A percentile compares a stretch with the other conserved stretches of the same genome.
Conservation (phyloP, 2,113 vertebrate species). For the Candoia aspera region DNA sequence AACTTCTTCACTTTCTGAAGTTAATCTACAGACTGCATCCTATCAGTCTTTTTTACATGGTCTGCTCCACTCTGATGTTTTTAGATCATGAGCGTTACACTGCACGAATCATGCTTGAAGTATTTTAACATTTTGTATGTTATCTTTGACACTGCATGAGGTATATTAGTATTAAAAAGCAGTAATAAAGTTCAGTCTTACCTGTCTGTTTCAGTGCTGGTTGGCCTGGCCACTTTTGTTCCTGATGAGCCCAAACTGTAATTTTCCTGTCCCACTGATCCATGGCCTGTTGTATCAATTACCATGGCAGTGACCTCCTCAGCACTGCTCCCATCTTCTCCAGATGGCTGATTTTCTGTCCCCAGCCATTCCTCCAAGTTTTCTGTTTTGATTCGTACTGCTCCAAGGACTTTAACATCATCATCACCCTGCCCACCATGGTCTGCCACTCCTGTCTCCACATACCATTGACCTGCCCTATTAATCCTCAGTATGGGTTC, state of each 20-base stretch:
- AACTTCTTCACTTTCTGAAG: not conserved
- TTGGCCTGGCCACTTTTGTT: conserved; percentile 83
- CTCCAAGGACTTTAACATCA: conserved; percentile 80
- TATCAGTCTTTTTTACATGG: not conserved
- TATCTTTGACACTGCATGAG: not conserved
- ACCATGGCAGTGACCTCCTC: conserved; percentile 91
- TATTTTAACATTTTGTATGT: not conserved
- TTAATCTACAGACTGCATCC: not conserved
- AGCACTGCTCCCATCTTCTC: conserved; percentile 86
- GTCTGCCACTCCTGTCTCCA: conserved; percentile 86
- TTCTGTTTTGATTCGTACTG: conserved; percentile 91
- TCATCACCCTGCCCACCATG: conserved; percentile 79
- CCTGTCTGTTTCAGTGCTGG: conserved; percentile 94
- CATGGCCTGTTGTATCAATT: conserved; percentile 90
- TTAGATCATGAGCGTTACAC: not conserved
- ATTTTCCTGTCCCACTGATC: conserved; percentile 81
- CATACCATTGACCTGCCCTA: conserved; percentile 95
- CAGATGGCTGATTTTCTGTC: conserved; percentile 84
- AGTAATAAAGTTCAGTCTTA: conserved; percentile 61
- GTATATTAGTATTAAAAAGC: not conserved
- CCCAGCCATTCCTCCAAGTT: conserved; percentile 94
- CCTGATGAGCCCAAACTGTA: conserved; percentile 75
- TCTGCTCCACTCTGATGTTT: not conserved
- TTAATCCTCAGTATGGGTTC: conserved; percentile 94
- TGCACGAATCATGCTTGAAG: not conserved